These are phyloP conservation scores for Oligia fasciuncula DNA, from an alignment of 2,888 invertebrate species.

Conservation along the genomic window DNA sequence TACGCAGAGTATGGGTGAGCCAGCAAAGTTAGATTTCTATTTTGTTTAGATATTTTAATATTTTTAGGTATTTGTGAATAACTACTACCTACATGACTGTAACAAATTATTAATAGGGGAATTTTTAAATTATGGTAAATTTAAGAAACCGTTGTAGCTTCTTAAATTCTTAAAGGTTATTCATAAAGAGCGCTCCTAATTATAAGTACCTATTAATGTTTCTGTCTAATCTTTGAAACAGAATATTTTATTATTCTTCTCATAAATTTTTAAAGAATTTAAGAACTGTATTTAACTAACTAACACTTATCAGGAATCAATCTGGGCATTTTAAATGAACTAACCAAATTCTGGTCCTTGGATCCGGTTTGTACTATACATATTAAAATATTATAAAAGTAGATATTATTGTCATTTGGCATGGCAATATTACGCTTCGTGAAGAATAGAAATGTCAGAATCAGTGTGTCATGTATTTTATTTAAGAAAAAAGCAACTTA, in stretches of 20 bases:
- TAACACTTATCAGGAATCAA: background rate
- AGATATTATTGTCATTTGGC: background rate
- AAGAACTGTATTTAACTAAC: background rate
- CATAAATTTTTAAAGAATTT: background rate
- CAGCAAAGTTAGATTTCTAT: background rate
- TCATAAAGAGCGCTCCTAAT: background rate
- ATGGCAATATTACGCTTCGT: background rate
- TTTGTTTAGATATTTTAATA: constrained; percentile 4
- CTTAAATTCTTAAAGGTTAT: background rate
- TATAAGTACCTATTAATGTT: background rate
- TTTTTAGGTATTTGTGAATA: background rate
- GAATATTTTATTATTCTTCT: background rate
- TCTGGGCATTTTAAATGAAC: background rate
- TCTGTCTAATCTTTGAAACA: background rate
- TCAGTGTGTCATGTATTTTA: background rate
- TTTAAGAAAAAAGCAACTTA: background rate
- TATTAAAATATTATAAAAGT: background rate
- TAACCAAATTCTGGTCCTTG: constrained; percentile 1
- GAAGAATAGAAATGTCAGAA: constrained; percentile 1
- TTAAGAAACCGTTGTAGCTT: background rate
- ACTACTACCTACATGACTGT: background rate
- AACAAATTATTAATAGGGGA: background rate
- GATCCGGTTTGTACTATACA: background rate
- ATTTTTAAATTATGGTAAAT: background rate
- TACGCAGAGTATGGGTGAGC: background rate